Percentiles rank a stretch among this genome's conserved stretches.
These are phyloP conservation scores for Cyanoderma ruficeps DNA, from an alignment of 2,113 vertebrate species.

Conservation along the genomic window DNA sequence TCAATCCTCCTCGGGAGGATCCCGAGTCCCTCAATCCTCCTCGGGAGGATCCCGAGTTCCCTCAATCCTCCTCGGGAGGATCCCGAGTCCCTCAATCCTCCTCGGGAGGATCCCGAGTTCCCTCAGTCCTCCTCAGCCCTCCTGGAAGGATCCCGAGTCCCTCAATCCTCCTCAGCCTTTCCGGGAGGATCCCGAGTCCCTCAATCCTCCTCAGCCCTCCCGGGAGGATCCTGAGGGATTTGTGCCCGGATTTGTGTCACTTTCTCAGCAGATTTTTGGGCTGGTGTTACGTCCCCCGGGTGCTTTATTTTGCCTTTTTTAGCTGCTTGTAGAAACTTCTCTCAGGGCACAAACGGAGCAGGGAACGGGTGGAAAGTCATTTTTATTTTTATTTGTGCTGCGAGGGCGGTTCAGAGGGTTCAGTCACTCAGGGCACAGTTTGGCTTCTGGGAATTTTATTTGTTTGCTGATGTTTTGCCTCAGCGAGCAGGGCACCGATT, in stretches of 20 bases:
- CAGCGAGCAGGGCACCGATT: neutral
- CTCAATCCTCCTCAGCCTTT: no score
- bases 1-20: no score
- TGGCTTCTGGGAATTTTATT: neutral
- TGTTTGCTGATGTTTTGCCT: neutral
- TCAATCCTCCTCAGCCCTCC: no score
- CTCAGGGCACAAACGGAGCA: neutral
- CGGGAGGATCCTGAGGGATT: neutral
- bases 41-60: no score
- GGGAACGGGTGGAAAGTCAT: neutral
- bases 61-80: no score
- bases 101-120: no score
- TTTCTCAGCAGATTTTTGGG: neutral
- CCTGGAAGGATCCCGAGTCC: no score
- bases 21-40: no score
- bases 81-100: no score
- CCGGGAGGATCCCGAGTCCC: no score
- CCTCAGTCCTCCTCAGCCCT: no score
- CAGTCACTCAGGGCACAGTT: neutral
- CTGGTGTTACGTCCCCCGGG: neutral
- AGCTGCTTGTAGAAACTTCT: neutral
- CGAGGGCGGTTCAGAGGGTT: neutral
- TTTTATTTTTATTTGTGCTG: neutral
- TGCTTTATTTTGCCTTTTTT: neutral
- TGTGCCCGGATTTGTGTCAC: fast-evolving